These are phyloP conservation scores for Pachypsylla venusta DNA, from an alignment of 1,140 invertebrate species.

Conservation along the genomic window DNA sequence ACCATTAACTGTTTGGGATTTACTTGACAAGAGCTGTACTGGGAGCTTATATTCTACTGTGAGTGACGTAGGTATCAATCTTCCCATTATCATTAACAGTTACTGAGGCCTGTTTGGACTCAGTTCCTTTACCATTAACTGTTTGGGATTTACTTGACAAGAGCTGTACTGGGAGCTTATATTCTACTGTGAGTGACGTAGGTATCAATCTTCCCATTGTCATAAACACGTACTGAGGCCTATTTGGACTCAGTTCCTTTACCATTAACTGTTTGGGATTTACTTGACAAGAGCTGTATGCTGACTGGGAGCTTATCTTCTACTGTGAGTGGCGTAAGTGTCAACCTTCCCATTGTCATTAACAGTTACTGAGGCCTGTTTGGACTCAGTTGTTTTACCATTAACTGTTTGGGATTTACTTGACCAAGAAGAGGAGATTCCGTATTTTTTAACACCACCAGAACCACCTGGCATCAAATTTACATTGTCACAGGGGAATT, in stretches of 20 bases:
- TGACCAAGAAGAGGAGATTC: constrained; percentile 14
- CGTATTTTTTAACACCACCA: constrained; percentile 6
- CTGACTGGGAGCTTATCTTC: no score
- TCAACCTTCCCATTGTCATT: constrained; percentile 19
- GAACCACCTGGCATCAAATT: not conserved
- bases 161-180: no score
- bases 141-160: constrained; percentile 10
- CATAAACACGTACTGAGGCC: no score
- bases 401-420: constrained; percentile 14
- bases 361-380: constrained; percentile 13
- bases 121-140: constrained; percentile 14
- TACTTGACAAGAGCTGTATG: no score
- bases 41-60: not conserved
- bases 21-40: constrained; percentile 6
- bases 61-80: constrained; percentile 14
- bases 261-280: no score
- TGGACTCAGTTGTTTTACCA: constrained; percentile 13
- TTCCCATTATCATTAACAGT: constrained; percentile 19
- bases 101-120: constrained; percentile 12
- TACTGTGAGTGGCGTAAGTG: constrained; percentile 11
- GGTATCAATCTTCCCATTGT: no score
- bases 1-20: constrained; percentile 10
- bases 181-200: no score
- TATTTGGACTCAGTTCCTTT: no score
- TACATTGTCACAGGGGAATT: not conserved